Evolutionary conservation across 2,797 vertebrate species (phyloP), one percentile per base, ranked within the genome.

Genomic region (Holocentrus rufus): DNA sequence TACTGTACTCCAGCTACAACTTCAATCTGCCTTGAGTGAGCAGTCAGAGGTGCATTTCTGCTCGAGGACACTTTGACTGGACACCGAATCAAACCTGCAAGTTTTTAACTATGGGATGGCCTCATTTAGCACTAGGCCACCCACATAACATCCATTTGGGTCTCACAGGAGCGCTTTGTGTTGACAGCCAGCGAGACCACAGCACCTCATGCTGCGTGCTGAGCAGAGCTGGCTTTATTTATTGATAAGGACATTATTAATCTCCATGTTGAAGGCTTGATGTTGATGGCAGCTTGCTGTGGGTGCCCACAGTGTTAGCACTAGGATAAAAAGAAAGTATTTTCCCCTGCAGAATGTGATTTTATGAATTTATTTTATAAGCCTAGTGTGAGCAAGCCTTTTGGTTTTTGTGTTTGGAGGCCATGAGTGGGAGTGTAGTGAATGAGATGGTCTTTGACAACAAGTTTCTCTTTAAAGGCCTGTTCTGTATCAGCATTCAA

Each of bases 171-270:
- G 49, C 30, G 14, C 25, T 54, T 18, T 3, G 2, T 36, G 18
- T 25, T 74, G 39, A 65, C 54, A 59, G 7, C 4, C 17, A 63
- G 34, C 30, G 27, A 44, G 11, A 61, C 25, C 49, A 22, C n/a
- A n/a, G 13, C 52, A 14, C 49, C 18, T 17, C 17, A 44, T 5
- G 14, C 60, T 61, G 57, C 50, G 60, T 54, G 50, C 65, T 56
- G 17, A 81, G 78, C 39, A 65, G 34, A 73, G 42, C 15, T 39
- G 39, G 68, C 31, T 65, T 85, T 68, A 73, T 64, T 87, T 85
- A 85, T 81, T 88, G 71, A 90, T 81, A 13, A 65, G 30, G 22
- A 65, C 77, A 81, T 88, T 86, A 85, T 87, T 72, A 83, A 87
- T 77, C 76, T 79, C 53, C 72, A 82, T 83, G 81, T 79, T 39